Evolutionary conservation across 2,797 vertebrate species (phyloP), one percentile per base, ranked within the genome.

Genomic region (Hydrocynus forskahlii): DNA sequence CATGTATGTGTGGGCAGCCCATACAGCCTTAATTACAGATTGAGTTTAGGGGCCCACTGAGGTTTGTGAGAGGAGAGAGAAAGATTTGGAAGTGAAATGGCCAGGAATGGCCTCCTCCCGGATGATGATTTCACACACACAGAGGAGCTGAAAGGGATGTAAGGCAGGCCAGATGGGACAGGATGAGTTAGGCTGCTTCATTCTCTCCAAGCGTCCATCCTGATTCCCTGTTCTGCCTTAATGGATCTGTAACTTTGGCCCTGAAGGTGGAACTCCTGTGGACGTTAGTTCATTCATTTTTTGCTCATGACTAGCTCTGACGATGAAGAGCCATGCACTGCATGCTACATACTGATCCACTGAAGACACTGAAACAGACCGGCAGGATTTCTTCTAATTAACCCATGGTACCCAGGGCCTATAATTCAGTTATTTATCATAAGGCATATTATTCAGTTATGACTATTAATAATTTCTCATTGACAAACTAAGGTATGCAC

Each of bases 1-100:
- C 10, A 12, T 57, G 9, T 76, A 12, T 76, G n/a, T 69, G n/a
- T n/a, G 57, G 67, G 19, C 62, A 83, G 38, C 40, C 43, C 62
- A 68, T 82, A 54, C 29, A 62, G 64, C 62, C 76, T 79, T 84
- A 84, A 85, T 85, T 87, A 85, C 81, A 85, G 81, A 85, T 84
- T 78, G 72, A 70, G 55, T 79, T 74, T 72, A 83, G 83, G 66
- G 81, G 85, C 81, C 85, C 83, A 38, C 55, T 81, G 78, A 86
- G 76, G 69, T 81, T 77, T 59, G 81, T 78, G 80, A 74, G 76
- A 79, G 69, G 59, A 70, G 52, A 81, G 38, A 57, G 70, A 52
- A 35, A 29, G 7, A 55, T 72, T 16, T 35, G 50, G 48, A 72
- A 55, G 54, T 43, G 35, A 13, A 76, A 71, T 70, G 48, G 35